Evolutionary conservation across 2,888 invertebrate genomes (phyloP).

Genomic region (Phorcus lineatus): DNA sequence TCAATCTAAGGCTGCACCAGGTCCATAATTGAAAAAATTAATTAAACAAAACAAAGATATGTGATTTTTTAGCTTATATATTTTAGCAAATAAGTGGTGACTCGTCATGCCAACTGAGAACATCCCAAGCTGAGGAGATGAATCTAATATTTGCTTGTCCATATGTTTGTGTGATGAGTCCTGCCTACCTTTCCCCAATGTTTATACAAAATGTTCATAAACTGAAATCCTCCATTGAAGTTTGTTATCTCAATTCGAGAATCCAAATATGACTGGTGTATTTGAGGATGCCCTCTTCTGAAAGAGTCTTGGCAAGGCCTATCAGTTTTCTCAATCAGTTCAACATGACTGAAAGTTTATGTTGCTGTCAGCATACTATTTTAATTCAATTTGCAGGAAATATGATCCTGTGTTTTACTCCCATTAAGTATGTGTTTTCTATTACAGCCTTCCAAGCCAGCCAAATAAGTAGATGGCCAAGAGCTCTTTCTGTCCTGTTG

Average conservation of each 20-base stretch:
- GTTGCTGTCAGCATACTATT: conserved; percentile 12
- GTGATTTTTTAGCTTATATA: no score
- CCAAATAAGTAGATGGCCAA: conserved; percentile 10
- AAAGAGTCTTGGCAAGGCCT: neutral
- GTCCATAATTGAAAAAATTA: no score
- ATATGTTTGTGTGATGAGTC: conserved; percentile 9
- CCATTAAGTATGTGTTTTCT: conserved; percentile 11
- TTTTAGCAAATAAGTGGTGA: neutral
- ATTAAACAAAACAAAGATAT: no score
- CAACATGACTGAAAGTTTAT: conserved; percentile 8
- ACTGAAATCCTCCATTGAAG: neutral
- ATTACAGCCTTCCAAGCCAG: neutral
- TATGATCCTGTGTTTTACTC: neutral
- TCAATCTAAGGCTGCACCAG: no score
- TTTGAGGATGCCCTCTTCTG: neutral
- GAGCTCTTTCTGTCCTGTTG: neutral
- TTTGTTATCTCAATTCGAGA: neutral
- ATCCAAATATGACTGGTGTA: conserved; percentile 13
- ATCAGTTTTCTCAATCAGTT: conserved; percentile 11
- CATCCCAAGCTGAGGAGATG: neutral
- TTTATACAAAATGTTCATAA: conserved; percentile 20
- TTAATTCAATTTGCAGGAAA: conserved; percentile 9
- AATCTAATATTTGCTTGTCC: conserved; percentile 17
- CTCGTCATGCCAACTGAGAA: neutral
- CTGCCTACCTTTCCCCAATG: neutral